Evolutionary conservation across 2,888 invertebrate genomes (phyloP).

Genomic region (Falcaria lacertinaria): DNA sequence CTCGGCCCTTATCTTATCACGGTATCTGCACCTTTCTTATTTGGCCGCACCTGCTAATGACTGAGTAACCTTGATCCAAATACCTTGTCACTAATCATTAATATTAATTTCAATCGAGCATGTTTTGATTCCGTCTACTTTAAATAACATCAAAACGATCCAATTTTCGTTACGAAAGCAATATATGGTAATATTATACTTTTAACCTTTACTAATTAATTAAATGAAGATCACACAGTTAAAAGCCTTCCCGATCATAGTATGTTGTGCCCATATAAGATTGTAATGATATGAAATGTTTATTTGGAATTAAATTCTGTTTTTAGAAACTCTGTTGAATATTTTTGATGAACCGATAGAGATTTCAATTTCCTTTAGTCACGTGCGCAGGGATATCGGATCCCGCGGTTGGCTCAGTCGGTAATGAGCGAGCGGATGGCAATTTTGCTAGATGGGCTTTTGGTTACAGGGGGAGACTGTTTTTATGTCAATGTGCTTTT

Average conservation of each 20-base stretch:
- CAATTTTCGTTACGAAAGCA: too few relatives aligned
- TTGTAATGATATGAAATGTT: background rate
- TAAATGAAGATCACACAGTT: too few relatives aligned
- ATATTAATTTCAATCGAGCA: too few relatives aligned
- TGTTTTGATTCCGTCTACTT: too few relatives aligned
- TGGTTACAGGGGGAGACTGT: conserved; percentile 58
- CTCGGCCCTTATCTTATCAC: conserved; percentile 53
- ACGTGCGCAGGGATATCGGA: conserved; percentile 74
- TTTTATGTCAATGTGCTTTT: conserved; percentile 67
- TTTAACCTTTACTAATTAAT: too few relatives aligned
- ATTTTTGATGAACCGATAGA: conserved; percentile 76
- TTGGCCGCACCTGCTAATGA: conserved; percentile 11
- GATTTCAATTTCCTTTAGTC: conserved; percentile 79
- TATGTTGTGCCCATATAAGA: too few relatives aligned
- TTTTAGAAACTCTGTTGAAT: conserved; percentile 58
- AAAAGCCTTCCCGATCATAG: too few relatives aligned
- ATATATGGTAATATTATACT: too few relatives aligned
- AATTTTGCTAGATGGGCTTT: conserved; percentile 75
- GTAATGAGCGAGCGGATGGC: conserved; percentile 77
- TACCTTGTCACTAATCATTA: background rate
- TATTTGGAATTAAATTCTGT: conserved; percentile 45
- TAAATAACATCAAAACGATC: too few relatives aligned
- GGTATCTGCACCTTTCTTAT: conserved; percentile 34
- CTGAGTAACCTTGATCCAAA: background rate
- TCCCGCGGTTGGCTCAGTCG: conserved; percentile 70